phyloP scores from a whole-genome alignment of 2,888 invertebrate genomes.

The Sturmia bella region DNA sequence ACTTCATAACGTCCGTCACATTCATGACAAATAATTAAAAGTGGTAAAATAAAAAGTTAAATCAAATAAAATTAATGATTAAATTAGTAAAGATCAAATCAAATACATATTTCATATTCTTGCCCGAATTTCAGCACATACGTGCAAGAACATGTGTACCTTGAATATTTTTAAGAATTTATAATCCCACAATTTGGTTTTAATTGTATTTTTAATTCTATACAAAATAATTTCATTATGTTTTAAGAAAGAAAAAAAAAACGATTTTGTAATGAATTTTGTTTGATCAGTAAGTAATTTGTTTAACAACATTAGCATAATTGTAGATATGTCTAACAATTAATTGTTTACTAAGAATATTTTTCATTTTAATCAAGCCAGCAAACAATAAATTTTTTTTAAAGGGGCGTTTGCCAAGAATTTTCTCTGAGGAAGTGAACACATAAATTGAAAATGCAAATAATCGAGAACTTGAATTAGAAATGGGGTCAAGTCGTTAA shows the following conservation, averaged over 20 bases:
- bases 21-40: too few species aligned
- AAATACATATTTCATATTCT: too few species aligned
- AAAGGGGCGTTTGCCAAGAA: conserved; percentile 16
- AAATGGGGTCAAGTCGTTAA: conserved; percentile 42
- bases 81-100: too few species aligned
- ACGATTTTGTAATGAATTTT: not conserved
- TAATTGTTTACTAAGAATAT: conserved; percentile 30
- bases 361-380: not conserved
- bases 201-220: not conserved
- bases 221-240: not conserved
- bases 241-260: too few species aligned
- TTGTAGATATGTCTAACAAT: conserved; percentile 46
- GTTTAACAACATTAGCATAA: conserved; percentile 59
- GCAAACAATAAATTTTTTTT: not conserved
- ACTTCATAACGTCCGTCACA: too few species aligned
- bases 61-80: too few species aligned
- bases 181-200: too few species aligned
- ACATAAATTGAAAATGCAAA: conserved; percentile 31
- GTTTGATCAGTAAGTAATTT: conserved; percentile 35
- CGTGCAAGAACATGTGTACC: too few species aligned
- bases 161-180: too few species aligned
- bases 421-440: conserved; percentile 46
- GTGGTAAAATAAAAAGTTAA: too few species aligned
- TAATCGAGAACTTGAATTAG: conserved; percentile 5
- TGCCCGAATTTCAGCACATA: too few species aligned